A percentile compares a stretch with the other conserved stretches of the same genome.
Conservation (phyloP, 2,113 vertebrate species). For the Elephas maximus region DNA sequence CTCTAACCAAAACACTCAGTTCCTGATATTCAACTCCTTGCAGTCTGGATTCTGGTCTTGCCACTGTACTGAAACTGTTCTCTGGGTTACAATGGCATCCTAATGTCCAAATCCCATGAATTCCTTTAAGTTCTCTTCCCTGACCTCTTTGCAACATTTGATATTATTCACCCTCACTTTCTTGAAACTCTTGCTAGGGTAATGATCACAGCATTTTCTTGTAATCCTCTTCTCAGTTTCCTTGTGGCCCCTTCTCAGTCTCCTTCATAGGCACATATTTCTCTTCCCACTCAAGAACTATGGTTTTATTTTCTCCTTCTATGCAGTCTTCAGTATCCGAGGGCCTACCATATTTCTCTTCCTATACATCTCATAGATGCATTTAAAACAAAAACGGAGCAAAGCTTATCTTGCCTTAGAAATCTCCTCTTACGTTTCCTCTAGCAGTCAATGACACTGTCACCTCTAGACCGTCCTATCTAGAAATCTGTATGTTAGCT, state of each 20-base stretch:
- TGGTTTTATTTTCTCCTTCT: constrained; percentile 5
- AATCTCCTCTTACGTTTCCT: constrained; percentile 54
- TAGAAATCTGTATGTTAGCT: background rate
- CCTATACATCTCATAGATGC: background rate
- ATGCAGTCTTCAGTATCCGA: background rate
- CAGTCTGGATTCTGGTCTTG: background rate
- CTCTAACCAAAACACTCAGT: constrained; percentile 28
- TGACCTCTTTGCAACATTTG: background rate
- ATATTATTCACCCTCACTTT: background rate
- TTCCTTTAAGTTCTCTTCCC: background rate
- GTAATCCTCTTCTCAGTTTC: background rate
- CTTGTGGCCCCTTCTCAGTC: background rate
- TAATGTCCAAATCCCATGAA: background rate
- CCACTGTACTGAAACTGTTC: background rate
- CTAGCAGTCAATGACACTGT: background rate
- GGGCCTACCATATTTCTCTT: constrained; percentile 3
- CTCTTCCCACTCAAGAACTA: background rate
- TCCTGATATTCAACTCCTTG: background rate
- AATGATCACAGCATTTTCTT: background rate
- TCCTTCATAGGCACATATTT: background rate
- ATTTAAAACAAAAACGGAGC: background rate
- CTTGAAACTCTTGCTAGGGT: background rate
- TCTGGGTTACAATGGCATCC: background rate
- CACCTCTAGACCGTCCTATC: background rate
- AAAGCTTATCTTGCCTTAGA: background rate